Evolutionary conservation across 2,888 invertebrate genomes (phyloP), one percentile per base, ranked within the genome.

Genomic region (Aquatica leii): DNA sequence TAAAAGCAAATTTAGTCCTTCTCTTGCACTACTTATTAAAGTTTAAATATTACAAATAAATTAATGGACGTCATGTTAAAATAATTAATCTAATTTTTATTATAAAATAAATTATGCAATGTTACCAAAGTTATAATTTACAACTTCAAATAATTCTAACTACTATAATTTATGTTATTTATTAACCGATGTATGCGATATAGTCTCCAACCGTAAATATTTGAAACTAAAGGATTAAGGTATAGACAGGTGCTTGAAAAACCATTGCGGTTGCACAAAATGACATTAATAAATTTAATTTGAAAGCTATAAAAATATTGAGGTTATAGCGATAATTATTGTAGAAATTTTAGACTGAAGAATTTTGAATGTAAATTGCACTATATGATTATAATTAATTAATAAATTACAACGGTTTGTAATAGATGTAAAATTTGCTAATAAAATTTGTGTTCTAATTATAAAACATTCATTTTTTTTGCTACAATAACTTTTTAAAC

Each of bases 121-220:
- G 18, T 11, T 46, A 46, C 18, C 18, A 18, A 46, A 46, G 18
- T 20, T 46, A 46, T 20, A 46, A 46, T 46, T 46, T 46, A 46
- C 18, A 46, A 46, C 46, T 18, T n/a, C 18, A 46, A 46, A 46
- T 46, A 20, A 46, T 18, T 20, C 18, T 46, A n/a, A 20, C 18
- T 46, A 46, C 46, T n/a, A 20, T 46, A 46, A 46, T 46, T 46
- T 46, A 46, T 46, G n/a, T 46, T 17, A 46, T 18, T 46, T 11
- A 46, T n/a, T 46, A 46, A 46, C 18, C 20, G n/a, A 46, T 8
- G 18, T 46, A 46, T 20, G 20, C 17, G 18, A 18, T n/a, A 46
- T 3, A 4, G 46, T 12, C 12, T 14, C 15, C 8, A 8, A 14
- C 15, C 24, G 1, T 41, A 41, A 6, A 41, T 41, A 14, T 41